These are phyloP conservation scores for Mixornis gularis DNA, from an alignment of 2,113 vertebrate species.

Conservation along the genomic window DNA sequence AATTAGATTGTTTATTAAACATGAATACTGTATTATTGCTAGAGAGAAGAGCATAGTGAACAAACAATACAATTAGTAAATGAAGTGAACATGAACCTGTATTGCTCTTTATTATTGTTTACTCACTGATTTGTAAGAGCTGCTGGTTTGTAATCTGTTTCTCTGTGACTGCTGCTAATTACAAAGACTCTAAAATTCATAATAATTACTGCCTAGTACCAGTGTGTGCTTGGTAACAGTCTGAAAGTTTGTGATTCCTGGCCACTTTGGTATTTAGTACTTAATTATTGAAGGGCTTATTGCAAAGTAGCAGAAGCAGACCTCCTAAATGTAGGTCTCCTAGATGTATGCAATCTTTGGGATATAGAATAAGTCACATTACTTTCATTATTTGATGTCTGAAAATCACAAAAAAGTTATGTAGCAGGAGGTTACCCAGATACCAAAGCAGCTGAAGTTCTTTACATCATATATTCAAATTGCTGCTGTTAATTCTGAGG, in stretches of 20 bases:
- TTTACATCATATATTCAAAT: neutral
- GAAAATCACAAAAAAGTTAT: neutral
- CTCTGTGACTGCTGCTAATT: neutral
- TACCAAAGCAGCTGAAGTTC: neutral
- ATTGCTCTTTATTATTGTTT: neutral
- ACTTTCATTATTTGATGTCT: neutral
- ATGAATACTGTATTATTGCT: neutral
- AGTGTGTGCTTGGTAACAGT: neutral
- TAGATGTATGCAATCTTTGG: neutral
- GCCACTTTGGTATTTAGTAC: neutral
- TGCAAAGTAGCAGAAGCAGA: neutral
- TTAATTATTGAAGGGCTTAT: neutral
- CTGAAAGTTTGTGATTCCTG: neutral
- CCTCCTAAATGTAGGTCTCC: neutral
- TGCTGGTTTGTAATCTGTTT: neutral
- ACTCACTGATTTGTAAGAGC: neutral
- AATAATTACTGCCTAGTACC: neutral
- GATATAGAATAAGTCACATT: neutral
- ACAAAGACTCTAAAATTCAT: neutral
- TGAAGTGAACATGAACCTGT: neutral
- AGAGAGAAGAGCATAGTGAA: neutral
- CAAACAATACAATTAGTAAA: slow-evolving; percentile 2
- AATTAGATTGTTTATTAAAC: neutral
- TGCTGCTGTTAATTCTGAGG: neutral
- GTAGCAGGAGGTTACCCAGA: neutral